Percentiles rank a stretch among this genome's conserved stretches.
Evolutionary conservation across 2,888 invertebrate genomes (phyloP).

Genomic region (Xanthorhoe spadicearia): DNA sequence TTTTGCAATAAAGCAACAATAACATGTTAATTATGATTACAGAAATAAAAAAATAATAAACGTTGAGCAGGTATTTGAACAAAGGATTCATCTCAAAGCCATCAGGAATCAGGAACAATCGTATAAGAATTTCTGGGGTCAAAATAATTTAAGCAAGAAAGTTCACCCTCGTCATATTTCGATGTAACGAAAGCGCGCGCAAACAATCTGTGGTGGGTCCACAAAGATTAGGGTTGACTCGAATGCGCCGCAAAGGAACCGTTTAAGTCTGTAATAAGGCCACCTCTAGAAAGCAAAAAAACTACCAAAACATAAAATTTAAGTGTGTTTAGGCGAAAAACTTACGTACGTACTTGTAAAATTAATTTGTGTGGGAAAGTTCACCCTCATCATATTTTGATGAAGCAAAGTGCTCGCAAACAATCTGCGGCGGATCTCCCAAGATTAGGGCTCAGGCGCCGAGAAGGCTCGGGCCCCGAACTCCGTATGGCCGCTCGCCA

Average conservation of each 20-base stretch:
- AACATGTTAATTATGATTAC: too few relatives aligned
- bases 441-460: constrained; percentile 77
- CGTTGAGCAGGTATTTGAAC: neutral
- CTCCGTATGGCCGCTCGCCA: constrained; percentile 79
- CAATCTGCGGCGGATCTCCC: constrained; percentile 79
- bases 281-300: neutral
- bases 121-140: constrained; percentile 29
- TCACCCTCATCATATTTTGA: constrained; percentile 76
- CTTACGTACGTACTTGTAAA: constrained; percentile 45
- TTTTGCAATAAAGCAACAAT: too few relatives aligned
- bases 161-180: constrained; percentile 75
- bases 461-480: constrained; percentile 66
- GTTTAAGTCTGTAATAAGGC: neutral
- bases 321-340: constrained; percentile 43
- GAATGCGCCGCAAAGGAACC: neutral
- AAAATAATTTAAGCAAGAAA: constrained; percentile 72
- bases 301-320: constrained; percentile 23
- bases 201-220: constrained; percentile 81
- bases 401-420: constrained; percentile 76
- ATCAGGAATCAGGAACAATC: neutral
- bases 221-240: constrained; percentile 69
- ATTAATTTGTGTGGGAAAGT: constrained; percentile 74
- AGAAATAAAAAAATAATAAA: neutral
- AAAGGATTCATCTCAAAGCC: neutral
- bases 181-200: constrained; percentile 74